These are phyloP conservation scores for Aphelenchoides avenae DNA, from an alignment of 1,140 invertebrate genomes.

Conservation along the genomic window DNA sequence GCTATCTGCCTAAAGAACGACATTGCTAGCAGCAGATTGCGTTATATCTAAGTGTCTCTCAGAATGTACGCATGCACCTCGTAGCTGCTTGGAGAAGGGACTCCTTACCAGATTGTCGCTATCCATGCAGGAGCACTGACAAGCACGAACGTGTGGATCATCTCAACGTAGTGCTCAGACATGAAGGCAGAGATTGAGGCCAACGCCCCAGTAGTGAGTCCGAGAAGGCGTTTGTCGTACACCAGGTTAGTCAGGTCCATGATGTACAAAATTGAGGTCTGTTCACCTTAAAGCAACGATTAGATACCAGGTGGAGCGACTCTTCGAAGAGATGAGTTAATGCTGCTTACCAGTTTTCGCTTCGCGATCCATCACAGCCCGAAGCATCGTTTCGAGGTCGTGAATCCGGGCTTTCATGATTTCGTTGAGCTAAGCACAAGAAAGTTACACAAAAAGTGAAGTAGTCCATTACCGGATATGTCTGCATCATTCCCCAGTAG, in stretches of 20 bases:
- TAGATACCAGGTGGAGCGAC: neutral
- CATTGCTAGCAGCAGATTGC: constrained; percentile 1
- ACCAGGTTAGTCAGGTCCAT: constrained; percentile 55
- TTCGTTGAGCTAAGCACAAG: constrained; percentile 54
- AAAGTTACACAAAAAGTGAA: too few relatives aligned
- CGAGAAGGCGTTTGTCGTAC: constrained; percentile 43
- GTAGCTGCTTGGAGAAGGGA: too few relatives aligned
- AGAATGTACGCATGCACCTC: too few relatives aligned
- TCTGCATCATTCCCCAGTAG: constrained; percentile 59
- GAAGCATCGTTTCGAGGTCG: constrained; percentile 55
- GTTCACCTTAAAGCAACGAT: constrained; percentile 35
- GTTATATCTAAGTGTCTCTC: too few relatives aligned
- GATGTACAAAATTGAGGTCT: constrained; percentile 54
- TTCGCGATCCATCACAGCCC: constrained; percentile 53
- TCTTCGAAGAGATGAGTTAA: constrained; percentile 4
- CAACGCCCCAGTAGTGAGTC: constrained; percentile 50
- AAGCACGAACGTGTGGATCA: constrained; percentile 54
- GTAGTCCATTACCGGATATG: too few relatives aligned
- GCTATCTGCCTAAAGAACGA: constrained; percentile 47
- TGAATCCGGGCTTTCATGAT: constrained; percentile 53
- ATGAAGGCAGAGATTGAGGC: constrained; percentile 56
- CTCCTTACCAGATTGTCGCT: constrained; percentile 44
- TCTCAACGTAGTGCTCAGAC: constrained; percentile 54
- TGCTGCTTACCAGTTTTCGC: constrained; percentile 38
- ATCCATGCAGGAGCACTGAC: constrained; percentile 56